Evolutionary conservation across 1,140 invertebrate genomes (phyloP).

Genomic region (Copidosoma floridanum): DNA sequence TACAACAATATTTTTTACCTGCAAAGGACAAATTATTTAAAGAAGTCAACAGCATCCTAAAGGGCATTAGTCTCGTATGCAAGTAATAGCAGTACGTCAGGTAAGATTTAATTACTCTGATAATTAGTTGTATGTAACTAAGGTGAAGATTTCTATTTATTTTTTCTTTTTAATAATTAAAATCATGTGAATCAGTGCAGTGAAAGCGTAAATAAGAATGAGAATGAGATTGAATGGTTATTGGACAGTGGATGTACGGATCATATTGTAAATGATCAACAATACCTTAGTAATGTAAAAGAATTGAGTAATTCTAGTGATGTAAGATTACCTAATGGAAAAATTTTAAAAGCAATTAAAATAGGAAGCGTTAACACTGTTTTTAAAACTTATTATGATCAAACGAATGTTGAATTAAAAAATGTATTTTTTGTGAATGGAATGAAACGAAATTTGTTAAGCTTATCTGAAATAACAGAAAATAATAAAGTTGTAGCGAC

Average conservation of each 20-base stretch:
- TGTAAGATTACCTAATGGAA: slow-evolving; percentile 29
- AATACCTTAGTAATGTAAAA: slow-evolving; percentile 8
- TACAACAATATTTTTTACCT: too few species aligned
- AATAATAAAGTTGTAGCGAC: slow-evolving; percentile 16
- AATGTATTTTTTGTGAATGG: slow-evolving; percentile 24
- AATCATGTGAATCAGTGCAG: neutral
- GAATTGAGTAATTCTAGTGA: slow-evolving; percentile 13
- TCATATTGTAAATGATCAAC: slow-evolving; percentile 21
- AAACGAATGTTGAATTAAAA: slow-evolving; percentile 15
- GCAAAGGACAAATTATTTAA: too few species aligned
- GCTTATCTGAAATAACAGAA: slow-evolving; percentile 22
- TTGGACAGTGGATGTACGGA: slow-evolving; percentile 31
- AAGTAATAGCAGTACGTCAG: neutral
- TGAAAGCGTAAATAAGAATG: neutral
- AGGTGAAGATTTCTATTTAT: neutral
- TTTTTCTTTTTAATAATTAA: too few species aligned
- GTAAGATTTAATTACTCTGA: neutral
- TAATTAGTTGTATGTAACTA: neutral
- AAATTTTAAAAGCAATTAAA: slow-evolving; percentile 26
- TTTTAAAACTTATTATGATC: slow-evolving; percentile 20
- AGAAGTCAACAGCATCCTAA: too few species aligned
- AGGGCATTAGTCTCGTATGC: too few species aligned
- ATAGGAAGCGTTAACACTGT: slow-evolving; percentile 15
- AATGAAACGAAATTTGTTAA: slow-evolving; percentile 18
- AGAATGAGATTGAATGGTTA: slow-evolving; percentile 26